Conservation (phyloP, 2,797 vertebrate species). For the Myotis myotis region DNA sequence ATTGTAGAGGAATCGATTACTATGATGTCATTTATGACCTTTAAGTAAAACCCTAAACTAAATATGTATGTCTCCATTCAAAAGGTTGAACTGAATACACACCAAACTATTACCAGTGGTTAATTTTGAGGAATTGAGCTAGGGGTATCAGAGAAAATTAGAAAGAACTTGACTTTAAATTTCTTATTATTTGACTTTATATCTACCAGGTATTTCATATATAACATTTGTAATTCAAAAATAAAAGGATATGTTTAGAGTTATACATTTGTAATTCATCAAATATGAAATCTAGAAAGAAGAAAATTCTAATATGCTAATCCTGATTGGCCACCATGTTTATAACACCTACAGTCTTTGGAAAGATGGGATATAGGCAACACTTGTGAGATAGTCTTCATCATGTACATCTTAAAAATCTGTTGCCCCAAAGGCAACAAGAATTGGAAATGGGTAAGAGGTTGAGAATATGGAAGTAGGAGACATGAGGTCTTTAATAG, state of each 20-base stretch:
- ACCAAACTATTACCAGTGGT: background rate
- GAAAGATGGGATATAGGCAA: background rate
- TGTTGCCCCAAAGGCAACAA: background rate
- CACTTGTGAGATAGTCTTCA: background rate
- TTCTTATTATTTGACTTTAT: slow-evolving; percentile 16
- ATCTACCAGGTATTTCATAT: background rate
- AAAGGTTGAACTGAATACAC: background rate
- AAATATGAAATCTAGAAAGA: background rate
- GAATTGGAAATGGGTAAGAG: background rate
- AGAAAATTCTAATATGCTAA: background rate
- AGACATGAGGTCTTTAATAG: background rate
- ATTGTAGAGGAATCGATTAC: background rate
- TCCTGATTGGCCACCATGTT: background rate
- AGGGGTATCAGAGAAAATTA: background rate
- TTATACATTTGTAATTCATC: background rate
- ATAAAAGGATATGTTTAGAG: background rate
- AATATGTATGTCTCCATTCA: background rate
- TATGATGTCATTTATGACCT: background rate
- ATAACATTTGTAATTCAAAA: background rate
- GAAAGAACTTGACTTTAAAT: background rate
- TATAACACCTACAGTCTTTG: background rate
- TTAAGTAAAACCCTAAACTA: background rate
- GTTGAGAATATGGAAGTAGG: background rate
- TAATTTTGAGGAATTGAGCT: background rate
- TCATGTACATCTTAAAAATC: background rate